Percentiles rank a stretch among this genome's conserved stretches.
phyloP scores from a whole-genome alignment of 1,140 invertebrate species.

The Triops cancriformis region DNA sequence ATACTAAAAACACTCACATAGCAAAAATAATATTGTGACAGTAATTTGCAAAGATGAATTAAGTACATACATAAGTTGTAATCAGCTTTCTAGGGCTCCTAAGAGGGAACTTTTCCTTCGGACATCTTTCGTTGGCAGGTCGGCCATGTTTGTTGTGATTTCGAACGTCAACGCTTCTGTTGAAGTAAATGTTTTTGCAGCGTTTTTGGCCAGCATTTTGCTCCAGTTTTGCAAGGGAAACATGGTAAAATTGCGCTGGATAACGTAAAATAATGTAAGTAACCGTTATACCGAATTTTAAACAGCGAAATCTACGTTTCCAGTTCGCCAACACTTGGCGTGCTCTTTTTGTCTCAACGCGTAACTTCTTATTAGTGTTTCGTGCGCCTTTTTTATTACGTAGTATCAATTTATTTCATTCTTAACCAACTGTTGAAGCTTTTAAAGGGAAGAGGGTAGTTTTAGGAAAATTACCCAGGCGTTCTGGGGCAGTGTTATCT shows the following conservation, averaged over 20 bases:
- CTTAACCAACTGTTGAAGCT: no score
- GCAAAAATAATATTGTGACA: no score
- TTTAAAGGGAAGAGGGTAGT: no score
- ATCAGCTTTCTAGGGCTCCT: background rate
- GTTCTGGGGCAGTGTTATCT: no score
- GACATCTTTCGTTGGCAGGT: conserved; percentile 1
- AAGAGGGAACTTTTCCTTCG: background rate
- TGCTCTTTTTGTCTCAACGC: background rate
- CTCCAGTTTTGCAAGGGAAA: background rate
- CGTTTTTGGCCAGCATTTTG: conserved; percentile 9
- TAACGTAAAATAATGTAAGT: background rate
- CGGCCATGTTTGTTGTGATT: conserved; percentile 13
- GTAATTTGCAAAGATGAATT: background rate
- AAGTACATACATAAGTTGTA: no score
- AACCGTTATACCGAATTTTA: background rate
- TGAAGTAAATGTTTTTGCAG: conserved; percentile 10
- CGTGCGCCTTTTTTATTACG: no score
- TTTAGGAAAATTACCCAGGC: no score
- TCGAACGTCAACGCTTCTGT: conserved; percentile 12
- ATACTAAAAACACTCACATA: no score
- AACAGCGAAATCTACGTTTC: background rate
- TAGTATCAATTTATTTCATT: no score
- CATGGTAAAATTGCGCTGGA: conserved; percentile 6
- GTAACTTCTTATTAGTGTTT: no score
- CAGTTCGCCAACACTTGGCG: background rate